Evolutionary conservation across 37 sponge, comb jelly and placozoan species (phyloP).

Genomic region (Ianthella basta): DNA sequence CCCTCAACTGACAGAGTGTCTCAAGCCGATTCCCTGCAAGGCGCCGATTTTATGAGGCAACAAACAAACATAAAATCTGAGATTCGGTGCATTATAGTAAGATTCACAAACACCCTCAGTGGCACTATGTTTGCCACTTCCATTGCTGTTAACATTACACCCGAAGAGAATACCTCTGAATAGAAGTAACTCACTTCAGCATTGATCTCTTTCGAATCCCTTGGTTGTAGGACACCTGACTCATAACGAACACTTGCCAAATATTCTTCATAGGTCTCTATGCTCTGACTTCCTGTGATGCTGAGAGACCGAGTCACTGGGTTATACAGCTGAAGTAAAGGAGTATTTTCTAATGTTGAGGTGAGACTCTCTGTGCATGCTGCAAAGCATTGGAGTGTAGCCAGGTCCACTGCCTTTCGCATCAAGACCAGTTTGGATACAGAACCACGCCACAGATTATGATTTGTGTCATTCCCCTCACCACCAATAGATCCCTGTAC

Average conservation of each 20-base stretch:
- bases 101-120: too few relatives aligned
- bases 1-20: too few relatives aligned
- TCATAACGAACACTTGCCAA: neutral
- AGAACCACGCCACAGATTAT: neutral
- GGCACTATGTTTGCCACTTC: too few relatives aligned
- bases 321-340: neutral
- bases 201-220: neutral
- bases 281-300: neutral
- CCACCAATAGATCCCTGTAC: slow-evolving; percentile 21
- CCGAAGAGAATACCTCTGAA: too few relatives aligned
- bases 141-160: too few relatives aligned
- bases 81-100: too few relatives aligned
- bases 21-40: too few relatives aligned
- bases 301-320: neutral
- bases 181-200: neutral
- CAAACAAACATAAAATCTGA: too few relatives aligned
- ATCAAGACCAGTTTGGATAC: slow-evolving; percentile 7
- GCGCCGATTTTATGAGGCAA: too few relatives aligned
- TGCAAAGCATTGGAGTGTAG: neutral
- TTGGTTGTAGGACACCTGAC: neutral
- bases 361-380: neutral
- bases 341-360: neutral
- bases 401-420: neutral
- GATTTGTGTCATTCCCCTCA: slow-evolving; percentile 9
- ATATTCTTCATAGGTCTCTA: neutral